These are phyloP conservation scores for Chymomyza procnemis DNA, from an alignment of 2,888 invertebrate genomes.

Conservation along the genomic window DNA sequence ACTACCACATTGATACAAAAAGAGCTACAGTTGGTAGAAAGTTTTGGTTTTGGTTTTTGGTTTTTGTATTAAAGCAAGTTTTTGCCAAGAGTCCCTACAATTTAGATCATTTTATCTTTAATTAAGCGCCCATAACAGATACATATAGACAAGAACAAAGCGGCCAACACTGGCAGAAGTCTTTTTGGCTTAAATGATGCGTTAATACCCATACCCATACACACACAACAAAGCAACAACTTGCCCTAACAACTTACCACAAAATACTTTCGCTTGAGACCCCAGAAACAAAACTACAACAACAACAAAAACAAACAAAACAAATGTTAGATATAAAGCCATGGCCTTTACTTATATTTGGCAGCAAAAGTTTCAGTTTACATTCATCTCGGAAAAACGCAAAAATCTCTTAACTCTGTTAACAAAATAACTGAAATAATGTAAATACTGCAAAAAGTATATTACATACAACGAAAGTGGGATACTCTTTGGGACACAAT, in stretches of 20 bases:
- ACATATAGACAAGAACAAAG: background rate
- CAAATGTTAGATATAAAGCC: background rate
- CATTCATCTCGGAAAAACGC: background rate
- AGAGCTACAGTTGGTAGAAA: conserved; percentile 2
- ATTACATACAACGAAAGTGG: conserved; percentile 14
- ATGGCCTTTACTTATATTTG: background rate
- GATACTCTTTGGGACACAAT: conserved; percentile 4
- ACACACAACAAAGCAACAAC: conserved; percentile 16
- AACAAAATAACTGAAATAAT: background rate
- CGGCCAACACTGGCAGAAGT: background rate
- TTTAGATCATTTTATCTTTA: conserved; percentile 67
- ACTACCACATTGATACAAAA: background rate
- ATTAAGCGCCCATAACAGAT: conserved; percentile 46
- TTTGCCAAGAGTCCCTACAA: conserved; percentile 38
- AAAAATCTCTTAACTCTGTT: background rate
- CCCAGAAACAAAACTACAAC: conserved; percentile 26
- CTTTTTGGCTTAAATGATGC: conserved; percentile 64
- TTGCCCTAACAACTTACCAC: conserved; percentile 49
- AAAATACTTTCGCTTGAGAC: conserved; percentile 42
- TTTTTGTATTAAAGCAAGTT: conserved; percentile 1
- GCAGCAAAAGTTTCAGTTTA: background rate
- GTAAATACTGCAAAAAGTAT: background rate
- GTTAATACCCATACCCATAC: conserved; percentile 42
- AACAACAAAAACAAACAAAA: conserved; percentile 6
- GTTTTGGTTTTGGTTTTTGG: background rate